These are phyloP conservation scores for Melanotaenia parkinsoni DNA, from an alignment of 2,797 vertebrate species.

Conservation along the genomic window DNA sequence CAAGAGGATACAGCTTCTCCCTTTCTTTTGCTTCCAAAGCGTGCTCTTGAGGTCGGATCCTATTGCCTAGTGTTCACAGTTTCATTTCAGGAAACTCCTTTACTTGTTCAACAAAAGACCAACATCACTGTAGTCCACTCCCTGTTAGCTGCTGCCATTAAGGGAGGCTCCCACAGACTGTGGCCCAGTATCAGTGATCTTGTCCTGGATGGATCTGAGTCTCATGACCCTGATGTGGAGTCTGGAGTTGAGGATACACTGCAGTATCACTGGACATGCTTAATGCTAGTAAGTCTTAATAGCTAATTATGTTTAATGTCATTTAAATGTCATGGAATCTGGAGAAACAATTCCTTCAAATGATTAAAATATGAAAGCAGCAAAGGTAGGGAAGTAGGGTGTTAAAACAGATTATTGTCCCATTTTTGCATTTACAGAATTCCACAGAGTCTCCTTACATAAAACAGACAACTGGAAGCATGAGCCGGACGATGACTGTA, in stretches of 20 bases:
- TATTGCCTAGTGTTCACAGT: conserved; percentile 80
- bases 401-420: neutral
- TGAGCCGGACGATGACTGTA: conserved; percentile 65
- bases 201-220: conserved; percentile 80
- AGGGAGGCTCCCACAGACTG: conserved; percentile 80
- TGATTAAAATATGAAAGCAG: neutral
- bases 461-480: conserved; percentile 30
- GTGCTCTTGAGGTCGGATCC: conserved; percentile 69
- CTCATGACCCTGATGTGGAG: conserved; percentile 80
- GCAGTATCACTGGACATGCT: conserved; percentile 77
- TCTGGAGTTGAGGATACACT: conserved; percentile 58
- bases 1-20: conserved; percentile 61
- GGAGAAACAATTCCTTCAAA: neutral
- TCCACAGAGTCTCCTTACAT: conserved; percentile 26
- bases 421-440: conserved; percentile 51
- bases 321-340: neutral
- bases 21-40: conserved; percentile 76
- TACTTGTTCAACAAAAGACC: conserved; percentile 54
- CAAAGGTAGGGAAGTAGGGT: neutral
- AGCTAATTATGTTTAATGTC: neutral
- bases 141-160: conserved; percentile 78
- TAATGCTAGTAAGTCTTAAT: conserved; percentile 55
- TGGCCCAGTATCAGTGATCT: conserved; percentile 78
- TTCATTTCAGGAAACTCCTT: conserved; percentile 75
- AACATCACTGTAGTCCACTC: conserved; percentile 76